Evolutionary conservation across 2,888 invertebrate species (phyloP), one percentile per base, ranked within the genome.

Genomic region (Xestobium rufovillosum): DNA sequence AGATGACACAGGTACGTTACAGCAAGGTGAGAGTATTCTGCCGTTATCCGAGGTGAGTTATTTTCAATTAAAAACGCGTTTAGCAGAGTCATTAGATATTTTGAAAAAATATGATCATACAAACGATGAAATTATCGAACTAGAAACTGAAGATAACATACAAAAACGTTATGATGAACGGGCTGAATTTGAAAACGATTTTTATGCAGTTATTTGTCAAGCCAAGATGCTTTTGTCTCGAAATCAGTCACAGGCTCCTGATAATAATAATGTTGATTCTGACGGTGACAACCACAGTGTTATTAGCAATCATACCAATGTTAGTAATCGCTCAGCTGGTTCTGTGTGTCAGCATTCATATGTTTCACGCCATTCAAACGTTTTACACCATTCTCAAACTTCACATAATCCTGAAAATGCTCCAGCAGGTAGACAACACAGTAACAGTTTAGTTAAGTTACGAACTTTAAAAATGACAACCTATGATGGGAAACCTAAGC

Each of bases 401-500:
- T n/a, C n/a, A n/a, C n/a, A n/a, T n/a, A n/a, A n/a, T n/a, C n/a
- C n/a, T n/a, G n/a, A n/a, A n/a, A n/a, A n/a, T n/a, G n/a, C n/a
- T n/a, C n/a, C n/a, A n/a, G n/a, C n/a, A n/a, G n/a, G n/a, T n/a
- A n/a, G n/a, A n/a, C n/a, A n/a, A n/a, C n/a, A n/a, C n/a, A n/a
- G n/a, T n/a, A n/a, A n/a, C 23, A 19, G n/a, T 6, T n/a, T 19
- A 19, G 23, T 19, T 8, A 19, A 19, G n/a, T 19, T 19, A n/a
- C 23, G 6, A n/a, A 8, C n/a, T n/a, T 19, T 19, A 19, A 6
- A 19, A 19, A 19, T 19, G 23, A 19, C 6, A 19, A 19, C n/a
- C 6, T 19, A 19, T n/a, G n/a, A 19, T n/a, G 23, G 23, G n/a
- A n/a, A 19, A 19, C 23, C n/a, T 19, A n/a, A 19, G n/a, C 23